Percentiles rank a stretch among this genome's conserved stretches.
phyloP scores from a whole-genome alignment of 2,113 vertebrate genomes.

The Shinisaurus crocodilurus region DNA sequence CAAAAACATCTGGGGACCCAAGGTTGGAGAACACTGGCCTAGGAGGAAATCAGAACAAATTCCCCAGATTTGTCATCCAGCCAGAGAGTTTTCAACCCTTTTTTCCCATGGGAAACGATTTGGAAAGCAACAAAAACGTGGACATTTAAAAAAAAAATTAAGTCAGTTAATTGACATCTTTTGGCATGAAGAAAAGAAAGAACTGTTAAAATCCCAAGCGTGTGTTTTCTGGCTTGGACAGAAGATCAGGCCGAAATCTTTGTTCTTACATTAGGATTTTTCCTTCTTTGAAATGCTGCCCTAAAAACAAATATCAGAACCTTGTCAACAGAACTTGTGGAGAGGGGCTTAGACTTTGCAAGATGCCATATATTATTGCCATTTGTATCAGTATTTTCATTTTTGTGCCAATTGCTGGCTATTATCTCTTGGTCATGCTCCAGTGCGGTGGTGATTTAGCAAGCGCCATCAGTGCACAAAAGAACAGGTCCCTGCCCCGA shows the following conservation, averaged over 20 bases:
- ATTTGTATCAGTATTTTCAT: no score
- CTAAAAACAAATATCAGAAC: not conserved
- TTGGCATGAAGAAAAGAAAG: constrained; percentile 17
- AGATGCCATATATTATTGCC: not conserved
- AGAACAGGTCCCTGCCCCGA: not conserved
- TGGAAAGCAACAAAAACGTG: not conserved
- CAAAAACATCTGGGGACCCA: no score
- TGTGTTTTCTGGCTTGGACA: not conserved
- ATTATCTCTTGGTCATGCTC: not conserved
- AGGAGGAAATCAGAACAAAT: not conserved
- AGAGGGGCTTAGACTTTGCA: not conserved
- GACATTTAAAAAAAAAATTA: not conserved
- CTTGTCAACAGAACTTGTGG: not conserved
- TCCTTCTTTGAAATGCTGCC: not conserved
- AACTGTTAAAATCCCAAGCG: constrained; percentile 14
- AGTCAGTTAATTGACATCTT: constrained; percentile 24
- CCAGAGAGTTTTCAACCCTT: not conserved
- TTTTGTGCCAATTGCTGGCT: not conserved
- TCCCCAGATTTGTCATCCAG: not conserved
- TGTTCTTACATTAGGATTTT: not conserved
- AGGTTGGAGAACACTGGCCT: no score
- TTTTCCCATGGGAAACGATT: constrained; percentile 25
- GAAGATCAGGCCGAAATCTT: constrained; percentile 6
- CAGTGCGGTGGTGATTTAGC: not conserved
- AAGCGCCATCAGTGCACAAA: not conserved